Base-by-base conservation (phyloP, 2,888 invertebrate species). In the Fragum whitleyi region DNA sequence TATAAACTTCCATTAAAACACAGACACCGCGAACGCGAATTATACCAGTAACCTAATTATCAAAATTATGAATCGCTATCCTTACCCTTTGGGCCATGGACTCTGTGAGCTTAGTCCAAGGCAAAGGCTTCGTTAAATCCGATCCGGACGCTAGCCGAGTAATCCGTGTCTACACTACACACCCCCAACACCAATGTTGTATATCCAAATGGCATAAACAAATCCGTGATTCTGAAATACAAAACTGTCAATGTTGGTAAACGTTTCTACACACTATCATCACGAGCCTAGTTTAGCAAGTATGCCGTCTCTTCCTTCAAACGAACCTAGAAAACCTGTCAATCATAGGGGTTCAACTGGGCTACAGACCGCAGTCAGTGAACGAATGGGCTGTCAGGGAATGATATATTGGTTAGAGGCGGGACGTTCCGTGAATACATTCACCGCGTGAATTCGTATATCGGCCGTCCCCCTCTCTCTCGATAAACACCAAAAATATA, bases 231-330 rank as follows among this genome's bases (percentile, higher is more conserved):
- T 89, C 91, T 91, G 90, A 90, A 87, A 89, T 86, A 86, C 85
- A 88, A 89, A 90, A 91, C 90, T 92, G 92, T 91, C 92, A 92
- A 91, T 89, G 88, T 85, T 87, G 83, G 88, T 90, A 90, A 88
- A 89, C 87, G 89, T 88, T 90, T 89, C 81, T 73, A 79, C 83
- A 81, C 87, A 86, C 89, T 90, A 89, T 91, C 91, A 91, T 89
- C 90, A 90, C 91, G 82, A 80, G 80, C 87, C 88, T 83, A 89
- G 88, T 91, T 89, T 89, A 90, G 89, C 90, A 87, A 90, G 87
- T 90, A 86, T 87, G 85, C 87, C 90, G 91, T 92, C 90, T 88
- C 87, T 84, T 86, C 89, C 89, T 89, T 89, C 87, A 89, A 90
- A 90, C 89, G 82, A 85, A 86, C 78, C 87, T 89, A 85, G 89